These are phyloP conservation scores for Phoxinus phoxinus DNA, from an alignment of 2,113 vertebrate species.

Conservation along the genomic window DNA sequence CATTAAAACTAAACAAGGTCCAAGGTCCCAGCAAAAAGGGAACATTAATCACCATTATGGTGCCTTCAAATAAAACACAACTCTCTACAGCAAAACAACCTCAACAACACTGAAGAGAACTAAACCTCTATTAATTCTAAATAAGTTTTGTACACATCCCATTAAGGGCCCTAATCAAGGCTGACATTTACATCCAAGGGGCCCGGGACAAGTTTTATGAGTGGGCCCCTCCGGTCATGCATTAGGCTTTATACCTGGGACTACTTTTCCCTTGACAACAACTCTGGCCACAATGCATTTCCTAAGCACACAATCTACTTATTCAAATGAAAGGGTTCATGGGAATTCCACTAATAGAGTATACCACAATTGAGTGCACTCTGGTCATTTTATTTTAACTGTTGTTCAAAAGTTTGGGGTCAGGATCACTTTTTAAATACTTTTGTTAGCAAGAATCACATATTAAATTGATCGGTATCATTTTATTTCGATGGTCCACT, in stretches of 20 bases:
- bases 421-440: too few relatives aligned
- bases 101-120: neutral
- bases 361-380: neutral
- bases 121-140: neutral
- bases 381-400: neutral
- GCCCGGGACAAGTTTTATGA: neutral
- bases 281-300: neutral
- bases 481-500: too few relatives aligned
- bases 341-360: neutral
- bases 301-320: neutral
- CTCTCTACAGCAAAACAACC: slow-evolving; percentile 3
- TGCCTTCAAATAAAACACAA: neutral
- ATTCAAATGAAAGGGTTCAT: neutral
- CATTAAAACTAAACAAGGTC: neutral
- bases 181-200: neutral
- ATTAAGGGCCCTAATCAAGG: neutral
- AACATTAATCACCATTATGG: neutral
- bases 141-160: neutral
- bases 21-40: neutral
- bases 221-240: neutral
- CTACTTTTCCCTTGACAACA: neutral
- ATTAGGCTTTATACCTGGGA: neutral
- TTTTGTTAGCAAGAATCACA: too few relatives aligned
- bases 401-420: too few relatives aligned
- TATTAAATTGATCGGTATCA: too few relatives aligned